Conservation (phyloP, 2,888 invertebrate genomes). For the Callyntrura guangdongensis region DNA sequence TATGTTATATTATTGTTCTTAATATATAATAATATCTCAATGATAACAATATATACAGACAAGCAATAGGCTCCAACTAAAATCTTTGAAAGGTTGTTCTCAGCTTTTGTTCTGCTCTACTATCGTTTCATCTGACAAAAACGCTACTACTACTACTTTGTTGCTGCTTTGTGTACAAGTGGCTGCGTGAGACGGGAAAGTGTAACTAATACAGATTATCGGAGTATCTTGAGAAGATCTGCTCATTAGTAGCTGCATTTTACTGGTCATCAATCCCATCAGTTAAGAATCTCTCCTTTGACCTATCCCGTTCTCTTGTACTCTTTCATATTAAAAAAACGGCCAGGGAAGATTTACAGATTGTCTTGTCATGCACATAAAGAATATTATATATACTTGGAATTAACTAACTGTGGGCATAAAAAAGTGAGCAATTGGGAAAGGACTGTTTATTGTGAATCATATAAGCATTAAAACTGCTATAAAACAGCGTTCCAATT, state of each 20-base stretch:
- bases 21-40: neutral
- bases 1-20: neutral
- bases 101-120: slow-evolving; percentile 2
- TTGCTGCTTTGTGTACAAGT: neutral
- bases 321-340: slow-evolving; percentile 33
- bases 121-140: neutral
- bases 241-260: slow-evolving; percentile 72
- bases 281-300: slow-evolving; percentile 58
- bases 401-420: neutral
- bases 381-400: neutral
- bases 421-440: neutral
- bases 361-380: slow-evolving; percentile 1
- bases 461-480: slow-evolving; percentile 33
- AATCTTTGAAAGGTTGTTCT: slow-evolving; percentile 25
- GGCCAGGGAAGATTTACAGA: slow-evolving; percentile 14
- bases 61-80: neutral
- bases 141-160: slow-evolving; percentile 32
- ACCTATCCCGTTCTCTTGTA: slow-evolving; percentile 52
- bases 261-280: slow-evolving; percentile 70
- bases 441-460: neutral
- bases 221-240: slow-evolving; percentile 57
- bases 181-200: slow-evolving; percentile 30
- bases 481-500: slow-evolving; percentile 51
- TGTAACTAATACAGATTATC: slow-evolving; percentile 60
- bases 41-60: no score